These are phyloP conservation scores for Heliconius eleuchia DNA, from an alignment of 1,140 invertebrate species.

Conservation along the genomic window DNA sequence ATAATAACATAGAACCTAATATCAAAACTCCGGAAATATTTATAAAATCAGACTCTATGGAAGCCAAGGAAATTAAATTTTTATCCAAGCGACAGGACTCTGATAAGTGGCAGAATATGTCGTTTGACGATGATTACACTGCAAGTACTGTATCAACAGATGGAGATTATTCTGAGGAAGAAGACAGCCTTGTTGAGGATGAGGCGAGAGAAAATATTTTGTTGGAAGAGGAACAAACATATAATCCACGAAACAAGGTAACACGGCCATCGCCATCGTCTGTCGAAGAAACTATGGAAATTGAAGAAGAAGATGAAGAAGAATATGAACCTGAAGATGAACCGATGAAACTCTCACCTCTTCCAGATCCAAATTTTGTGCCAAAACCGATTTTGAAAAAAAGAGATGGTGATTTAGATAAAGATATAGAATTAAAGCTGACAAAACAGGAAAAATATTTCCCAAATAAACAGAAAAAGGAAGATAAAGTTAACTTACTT, in stretches of 20 bases:
- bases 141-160: constrained; percentile 82
- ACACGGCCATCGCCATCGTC: constrained; percentile 48
- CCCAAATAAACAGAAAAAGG: constrained; percentile 60
- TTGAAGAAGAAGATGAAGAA: constrained; percentile 74
- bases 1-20: constrained; percentile 22
- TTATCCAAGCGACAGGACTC: constrained; percentile 53
- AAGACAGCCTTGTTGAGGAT: constrained; percentile 81
- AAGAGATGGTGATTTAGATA: constrained; percentile 52
- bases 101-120: constrained; percentile 69
- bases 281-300: constrained; percentile 50
- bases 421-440: constrained; percentile 41
- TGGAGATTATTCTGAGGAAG: constrained; percentile 77
- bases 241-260: constrained; percentile 83
- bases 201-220: constrained; percentile 80
- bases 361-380: constrained; percentile 84
- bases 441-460: constrained; percentile 48
- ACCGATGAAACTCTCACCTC: constrained; percentile 80
- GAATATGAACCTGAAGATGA: constrained; percentile 78
- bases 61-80: constrained; percentile 52
- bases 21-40: constrained; percentile 52
- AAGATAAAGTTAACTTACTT: constrained; percentile 74
- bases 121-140: constrained; percentile 83
- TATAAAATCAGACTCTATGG: constrained; percentile 62
- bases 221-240: constrained; percentile 84
- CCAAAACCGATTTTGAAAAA: constrained; percentile 89